Conservation (phyloP, 2,797 vertebrate species). For the Sebastes nivosus region DNA sequence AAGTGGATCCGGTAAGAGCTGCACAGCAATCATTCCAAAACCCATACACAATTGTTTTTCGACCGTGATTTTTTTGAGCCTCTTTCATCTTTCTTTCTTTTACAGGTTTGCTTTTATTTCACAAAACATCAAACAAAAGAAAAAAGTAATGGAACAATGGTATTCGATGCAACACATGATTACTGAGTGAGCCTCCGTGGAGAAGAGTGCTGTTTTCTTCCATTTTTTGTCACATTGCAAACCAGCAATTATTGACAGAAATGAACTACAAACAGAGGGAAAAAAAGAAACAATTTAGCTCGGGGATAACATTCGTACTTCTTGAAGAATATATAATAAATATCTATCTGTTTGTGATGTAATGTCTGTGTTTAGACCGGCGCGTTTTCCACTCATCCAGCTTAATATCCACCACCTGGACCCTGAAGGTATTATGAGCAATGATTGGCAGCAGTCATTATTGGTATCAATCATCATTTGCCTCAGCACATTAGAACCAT, state of each 20-base stretch:
- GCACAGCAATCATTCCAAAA: conserved; percentile 6
- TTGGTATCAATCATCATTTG: conserved; percentile 78
- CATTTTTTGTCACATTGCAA: conserved; percentile 14
- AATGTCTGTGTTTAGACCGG: background rate
- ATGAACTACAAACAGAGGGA: background rate
- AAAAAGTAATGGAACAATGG: conserved; percentile 2
- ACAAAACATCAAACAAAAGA: conserved; percentile 21
- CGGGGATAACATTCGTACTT: background rate
- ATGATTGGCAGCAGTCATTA: conserved; percentile 75
- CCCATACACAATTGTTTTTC: background rate
- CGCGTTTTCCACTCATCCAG: background rate
- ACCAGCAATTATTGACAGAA: conserved; percentile 23
- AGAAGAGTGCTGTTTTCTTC: conserved; percentile 19
- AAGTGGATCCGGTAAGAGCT: background rate
- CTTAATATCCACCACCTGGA: conserved; percentile 50
- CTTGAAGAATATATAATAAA: background rate
- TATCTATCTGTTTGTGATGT: background rate
- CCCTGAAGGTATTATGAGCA: conserved; percentile 43
- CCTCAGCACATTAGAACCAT: conserved; percentile 66
- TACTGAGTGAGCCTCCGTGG: background rate
- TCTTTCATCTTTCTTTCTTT: conserved; percentile 20
- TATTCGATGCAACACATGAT: conserved; percentile 25
- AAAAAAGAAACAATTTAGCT: background rate
- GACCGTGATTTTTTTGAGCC: background rate
- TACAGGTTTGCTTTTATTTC: conserved; percentile 11